These are phyloP conservation scores for Micromussa lordhowensis DNA, from an alignment of 92 coral and sea anemone species.

Conservation along the genomic window DNA sequence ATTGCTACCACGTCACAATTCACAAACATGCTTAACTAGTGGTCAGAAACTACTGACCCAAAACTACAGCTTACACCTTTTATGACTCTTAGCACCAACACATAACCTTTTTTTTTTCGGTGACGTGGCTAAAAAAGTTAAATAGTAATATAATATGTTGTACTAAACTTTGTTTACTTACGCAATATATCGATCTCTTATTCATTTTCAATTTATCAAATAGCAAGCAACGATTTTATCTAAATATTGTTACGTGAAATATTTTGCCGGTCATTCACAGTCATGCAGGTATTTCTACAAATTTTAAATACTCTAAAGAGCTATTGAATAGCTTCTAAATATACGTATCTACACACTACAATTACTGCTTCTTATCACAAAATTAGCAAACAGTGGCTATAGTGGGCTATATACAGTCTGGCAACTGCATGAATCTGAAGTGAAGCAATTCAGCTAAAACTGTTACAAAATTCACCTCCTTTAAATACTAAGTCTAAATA, in stretches of 20 bases:
- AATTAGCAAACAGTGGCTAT: slow-evolving; percentile 8
- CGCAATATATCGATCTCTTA: not conserved
- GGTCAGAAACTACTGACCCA: not conserved
- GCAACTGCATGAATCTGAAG: not conserved
- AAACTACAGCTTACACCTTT: not conserved
- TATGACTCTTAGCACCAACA: not conserved
- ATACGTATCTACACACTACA: slow-evolving; percentile 16
- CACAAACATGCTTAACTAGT: not conserved
- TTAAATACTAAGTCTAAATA: slow-evolving; percentile 1
- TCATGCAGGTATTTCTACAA: slow-evolving; percentile 2
- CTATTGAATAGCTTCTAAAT: slow-evolving; percentile 58
- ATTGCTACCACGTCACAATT: not conserved
- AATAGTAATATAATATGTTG: slow-evolving; percentile 28
- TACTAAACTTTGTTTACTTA: slow-evolving; percentile 26
- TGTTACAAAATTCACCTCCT: slow-evolving; percentile 7
- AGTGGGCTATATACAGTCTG: not conserved
- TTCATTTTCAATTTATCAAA: slow-evolving; percentile 24
- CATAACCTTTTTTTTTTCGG: not conserved
- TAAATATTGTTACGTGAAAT: not conserved
- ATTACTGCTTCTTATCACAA: not conserved
- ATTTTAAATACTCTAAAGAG: slow-evolving; percentile 42
- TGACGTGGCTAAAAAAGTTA: slow-evolving; percentile 15
- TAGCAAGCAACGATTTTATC: slow-evolving; percentile 17
- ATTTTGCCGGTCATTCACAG: not conserved
- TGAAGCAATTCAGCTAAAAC: not conserved